Evolutionary conservation across 2,113 vertebrate species (phyloP).

Genomic region (Scartelaos histophorus): DNA sequence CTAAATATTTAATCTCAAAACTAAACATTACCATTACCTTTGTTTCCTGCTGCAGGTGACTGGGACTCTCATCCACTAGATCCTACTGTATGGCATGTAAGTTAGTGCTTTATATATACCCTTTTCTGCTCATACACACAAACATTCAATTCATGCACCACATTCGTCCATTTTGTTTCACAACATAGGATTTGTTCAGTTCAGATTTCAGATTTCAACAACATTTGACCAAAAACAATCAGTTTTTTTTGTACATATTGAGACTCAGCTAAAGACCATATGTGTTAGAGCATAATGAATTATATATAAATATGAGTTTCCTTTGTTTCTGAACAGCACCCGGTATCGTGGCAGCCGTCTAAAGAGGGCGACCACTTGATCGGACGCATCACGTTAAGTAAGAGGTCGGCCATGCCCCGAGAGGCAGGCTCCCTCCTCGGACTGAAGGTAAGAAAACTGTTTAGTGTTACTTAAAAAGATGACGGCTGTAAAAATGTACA

Average conservation of each 20-base stretch:
- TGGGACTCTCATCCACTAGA: conserved; percentile 98
- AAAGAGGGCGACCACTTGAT: conserved; percentile 98
- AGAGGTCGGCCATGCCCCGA: conserved; percentile 93
- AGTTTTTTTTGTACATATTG: too few relatives aligned
- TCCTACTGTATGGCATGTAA: conserved; percentile 95
- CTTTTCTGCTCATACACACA: conserved; percentile 19
- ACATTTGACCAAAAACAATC: too few relatives aligned
- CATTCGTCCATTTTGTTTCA: background rate
- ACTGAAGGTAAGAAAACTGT: conserved; percentile 84
- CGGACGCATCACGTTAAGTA: conserved; percentile 95
- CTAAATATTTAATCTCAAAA: background rate
- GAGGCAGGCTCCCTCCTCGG: conserved; percentile 94
- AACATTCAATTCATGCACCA: background rate
- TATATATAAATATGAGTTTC: too few relatives aligned
- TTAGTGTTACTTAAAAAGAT: background rate
- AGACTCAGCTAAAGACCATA: too few relatives aligned
- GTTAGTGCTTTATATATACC: conserved; percentile 44
- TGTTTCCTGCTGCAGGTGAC: conserved; percentile 80
- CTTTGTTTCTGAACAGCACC: conserved; percentile 79
- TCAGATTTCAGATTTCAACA: background rate
- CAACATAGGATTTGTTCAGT: background rate
- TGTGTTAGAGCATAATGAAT: too few relatives aligned
- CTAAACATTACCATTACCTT: background rate
- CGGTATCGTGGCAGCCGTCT: conserved; percentile 97
- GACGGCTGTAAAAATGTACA: too few relatives aligned